Base-by-base conservation (phyloP, 2,113 vertebrate species). In the Nycticorax nycticorax region DNA sequence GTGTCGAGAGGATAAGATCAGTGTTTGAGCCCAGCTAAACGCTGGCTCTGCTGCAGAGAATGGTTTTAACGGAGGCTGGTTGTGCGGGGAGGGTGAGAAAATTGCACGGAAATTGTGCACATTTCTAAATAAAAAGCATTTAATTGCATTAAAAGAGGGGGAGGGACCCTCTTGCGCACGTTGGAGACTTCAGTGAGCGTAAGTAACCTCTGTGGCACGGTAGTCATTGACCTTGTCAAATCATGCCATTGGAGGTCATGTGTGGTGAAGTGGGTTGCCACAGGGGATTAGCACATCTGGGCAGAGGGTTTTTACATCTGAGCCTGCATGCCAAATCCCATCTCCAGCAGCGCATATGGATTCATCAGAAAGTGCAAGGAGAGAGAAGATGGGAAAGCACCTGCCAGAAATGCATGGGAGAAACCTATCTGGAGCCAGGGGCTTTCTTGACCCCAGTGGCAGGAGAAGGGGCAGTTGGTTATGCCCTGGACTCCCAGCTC, bases 211-310 rank as follows among this genome's bases (percentile, higher is more conserved):
- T 84, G 77, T 88, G 93, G 88, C 93, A 72, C 76, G 15, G 80
- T 47, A 92, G 95, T 94, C 88, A 33, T n/a, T 96, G 96, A 96
- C 96, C 96, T 81, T 94, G 92, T 96, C 89, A 93, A 21, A 85
- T 82, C 85, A 33, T 96, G 92, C 94, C 89, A 32, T 27, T 22
- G 67, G 94, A 75, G 96, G 93, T 94, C 95, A 68, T 72, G 80
- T 95, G 92, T 93, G 87, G 73, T 43, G 82, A 84, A 96, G 95
- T 35, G 85, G 73, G 89, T 79, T 95, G 97, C 96, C 92, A 92
- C 89, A 86, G 93, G 86, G 93, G 89, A 94, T 96, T 95, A 95
- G 91, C 92, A 91, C 94, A 96, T 96, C 95, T 97, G 96, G 94
- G 80, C 78, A 96, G 94, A 92, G 85, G 52, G 76, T 28, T 91